These are phyloP conservation scores for Ornithorhynchus anatinus DNA, from an alignment of 2,113 vertebrate genomes.

Conservation along the genomic window DNA sequence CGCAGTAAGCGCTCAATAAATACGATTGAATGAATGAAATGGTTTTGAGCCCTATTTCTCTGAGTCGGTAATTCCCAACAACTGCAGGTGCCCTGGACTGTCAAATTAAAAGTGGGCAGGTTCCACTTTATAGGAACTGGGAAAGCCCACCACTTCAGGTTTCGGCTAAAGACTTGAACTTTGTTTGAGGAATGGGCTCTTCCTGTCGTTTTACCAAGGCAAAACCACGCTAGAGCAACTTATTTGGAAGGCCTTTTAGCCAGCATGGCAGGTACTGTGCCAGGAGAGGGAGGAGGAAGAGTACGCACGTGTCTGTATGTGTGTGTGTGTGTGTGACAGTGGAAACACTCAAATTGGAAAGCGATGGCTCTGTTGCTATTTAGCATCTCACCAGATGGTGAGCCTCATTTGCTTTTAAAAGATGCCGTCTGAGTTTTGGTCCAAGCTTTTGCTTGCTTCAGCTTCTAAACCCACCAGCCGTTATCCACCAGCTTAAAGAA, in stretches of 20 bases:
- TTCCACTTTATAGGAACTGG: too few relatives aligned
- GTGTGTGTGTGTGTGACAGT: neutral
- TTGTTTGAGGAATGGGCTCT: slow-evolving; percentile 14
- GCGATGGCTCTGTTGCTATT: neutral
- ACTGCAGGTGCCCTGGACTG: too few relatives aligned
- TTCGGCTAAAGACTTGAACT: neutral
- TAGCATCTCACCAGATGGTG: slow-evolving; percentile 35
- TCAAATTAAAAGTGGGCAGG: too few relatives aligned
- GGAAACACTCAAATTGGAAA: slow-evolving; percentile 17
- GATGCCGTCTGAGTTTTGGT: slow-evolving; percentile 31
- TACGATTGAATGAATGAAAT: too few relatives aligned
- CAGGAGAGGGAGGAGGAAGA: too few relatives aligned
- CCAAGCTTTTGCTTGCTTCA: slow-evolving; percentile 26
- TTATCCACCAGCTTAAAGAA: slow-evolving; percentile 1
- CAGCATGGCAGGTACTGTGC: slow-evolving; percentile 2
- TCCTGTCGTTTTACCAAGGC: slow-evolving; percentile 28
- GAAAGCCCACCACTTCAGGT: neutral
- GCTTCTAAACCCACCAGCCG: slow-evolving; percentile 8
- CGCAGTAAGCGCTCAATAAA: too few relatives aligned
- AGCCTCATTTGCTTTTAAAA: slow-evolving; percentile 33
- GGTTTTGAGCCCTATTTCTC: too few relatives aligned
- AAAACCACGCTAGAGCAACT: slow-evolving; percentile 13
- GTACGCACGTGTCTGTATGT: too few relatives aligned
- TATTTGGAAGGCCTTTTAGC: slow-evolving; percentile 18
- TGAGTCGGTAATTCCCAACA: too few relatives aligned